Evolutionary conservation across 23 tunicate genomes (phyloP), one percentile per base, ranked within the genome.

Genomic region (Styela plicata): DNA sequence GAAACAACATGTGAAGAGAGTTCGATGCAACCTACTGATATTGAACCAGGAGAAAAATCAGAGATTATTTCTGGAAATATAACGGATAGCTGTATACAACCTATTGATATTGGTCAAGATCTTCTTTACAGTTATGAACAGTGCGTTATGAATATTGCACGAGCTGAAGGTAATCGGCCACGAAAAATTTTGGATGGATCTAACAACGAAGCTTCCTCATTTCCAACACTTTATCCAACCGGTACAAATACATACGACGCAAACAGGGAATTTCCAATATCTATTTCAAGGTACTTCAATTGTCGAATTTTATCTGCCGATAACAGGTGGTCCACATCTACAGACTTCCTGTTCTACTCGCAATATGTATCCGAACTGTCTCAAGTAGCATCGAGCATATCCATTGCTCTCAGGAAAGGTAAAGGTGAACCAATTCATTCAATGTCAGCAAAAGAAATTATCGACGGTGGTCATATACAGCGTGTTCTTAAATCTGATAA

Each of bases 311-410:
- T 63, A 23, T 29, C 52, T 33, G n/a, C 20, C 32, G 84, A 81
- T 37, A 81, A 81, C 36, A 67, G 84, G 32, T 81, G 67, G 35
- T 34, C 84, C n/a, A 34, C 63, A 21, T 81, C 76, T 69, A 30
- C 84, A 2, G 84, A 81, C n/a, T 81, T 66, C 62, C 34, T 81
- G 5, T 81, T 81, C 34, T 81, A 69, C 63, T 75, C 67, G 22
- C 84, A 81, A 31, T 81, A 67, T 33, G 24, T 69, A 27, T 23
- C 61, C 24, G 84, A 81, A 27, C 33, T 81, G 24, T 27, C 75
- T 22, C 61, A 67, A 22, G 84, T 81, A 2, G 16, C 76, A 17
- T 66, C 76, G 23, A 52, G 63, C n/a, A 3, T 81, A 69, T 2
- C 37, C 26, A 81, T 81, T 24, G 63, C 84, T 19, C 1, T 81